A percentile compares a stretch with the other conserved stretches of the same genome.
Evolutionary conservation across 1,140 invertebrate species (phyloP).

Genomic region (Paraescarpia echinospica): DNA sequence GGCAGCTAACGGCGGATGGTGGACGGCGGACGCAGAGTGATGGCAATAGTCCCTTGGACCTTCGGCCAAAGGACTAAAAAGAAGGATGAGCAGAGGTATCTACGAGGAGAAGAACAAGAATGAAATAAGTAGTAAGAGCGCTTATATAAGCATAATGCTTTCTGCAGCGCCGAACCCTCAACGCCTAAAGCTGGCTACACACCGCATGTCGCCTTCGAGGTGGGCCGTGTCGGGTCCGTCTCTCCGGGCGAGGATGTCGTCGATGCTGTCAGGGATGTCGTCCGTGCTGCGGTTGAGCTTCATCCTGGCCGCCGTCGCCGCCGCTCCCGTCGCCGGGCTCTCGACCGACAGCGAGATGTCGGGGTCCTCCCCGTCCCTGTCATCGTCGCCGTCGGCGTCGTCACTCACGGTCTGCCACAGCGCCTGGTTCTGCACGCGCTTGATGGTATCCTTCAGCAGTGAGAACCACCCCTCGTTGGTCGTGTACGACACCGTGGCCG

Average conservation of each 20-base stretch:
- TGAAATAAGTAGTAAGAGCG: no score
- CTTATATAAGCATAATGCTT: no score
- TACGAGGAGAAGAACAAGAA: no score
- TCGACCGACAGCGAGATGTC: not conserved
- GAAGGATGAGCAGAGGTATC: no score
- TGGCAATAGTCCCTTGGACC: no score
- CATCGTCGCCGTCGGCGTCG: slow-evolving; percentile 12
- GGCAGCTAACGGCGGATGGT: no score
- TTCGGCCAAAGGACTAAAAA: no score
- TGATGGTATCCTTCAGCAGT: slow-evolving; percentile 28
- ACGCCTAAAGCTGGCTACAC: not conserved
- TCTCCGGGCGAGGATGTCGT: not conserved
- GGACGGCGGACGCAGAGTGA: no score
- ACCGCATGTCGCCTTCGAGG: not conserved
- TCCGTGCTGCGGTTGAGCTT: not conserved
- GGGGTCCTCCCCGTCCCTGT: slow-evolving; percentile 12
- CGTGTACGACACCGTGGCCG: slow-evolving; percentile 21
- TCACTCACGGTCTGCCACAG: slow-evolving; percentile 10
- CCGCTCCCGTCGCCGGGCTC: not conserved
- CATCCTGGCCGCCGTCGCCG: not conserved
- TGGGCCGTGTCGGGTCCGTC: not conserved
- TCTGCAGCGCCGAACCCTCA: no score
- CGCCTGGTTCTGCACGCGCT: slow-evolving; percentile 22
- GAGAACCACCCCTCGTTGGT: slow-evolving; percentile 23
- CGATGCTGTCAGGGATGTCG: not conserved